Evolutionary conservation across 2,113 vertebrate species (phyloP).

Genomic region (Laterallus jamaicensis): DNA sequence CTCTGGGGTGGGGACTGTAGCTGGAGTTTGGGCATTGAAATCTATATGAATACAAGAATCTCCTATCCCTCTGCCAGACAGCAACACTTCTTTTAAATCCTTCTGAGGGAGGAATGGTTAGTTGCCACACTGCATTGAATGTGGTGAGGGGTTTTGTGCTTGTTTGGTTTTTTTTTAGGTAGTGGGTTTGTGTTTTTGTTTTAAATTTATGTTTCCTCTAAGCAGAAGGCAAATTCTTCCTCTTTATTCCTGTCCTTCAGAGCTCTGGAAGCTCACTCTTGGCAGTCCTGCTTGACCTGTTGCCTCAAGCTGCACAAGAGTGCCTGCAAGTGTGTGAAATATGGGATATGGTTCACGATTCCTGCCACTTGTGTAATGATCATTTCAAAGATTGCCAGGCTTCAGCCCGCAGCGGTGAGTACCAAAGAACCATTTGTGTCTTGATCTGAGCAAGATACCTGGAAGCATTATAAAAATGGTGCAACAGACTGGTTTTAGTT

Average conservation of each 20-base stretch:
- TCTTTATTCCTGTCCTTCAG: slow-evolving; percentile 18
- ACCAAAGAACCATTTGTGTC: neutral
- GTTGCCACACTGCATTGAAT: neutral
- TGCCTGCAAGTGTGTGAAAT: neutral
- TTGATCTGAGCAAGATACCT: neutral
- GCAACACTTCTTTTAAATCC: neutral
- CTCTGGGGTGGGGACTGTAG: neutral
- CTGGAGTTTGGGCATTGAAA: neutral
- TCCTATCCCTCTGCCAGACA: neutral
- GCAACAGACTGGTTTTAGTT: neutral
- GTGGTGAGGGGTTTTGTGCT: neutral
- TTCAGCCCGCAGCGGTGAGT: slow-evolving; percentile 56
- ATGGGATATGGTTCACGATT: fast-evolving
- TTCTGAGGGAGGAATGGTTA: neutral
- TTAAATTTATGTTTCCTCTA: neutral
- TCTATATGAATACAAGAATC: neutral
- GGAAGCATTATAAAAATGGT: neutral
- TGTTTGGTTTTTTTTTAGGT: neutral
- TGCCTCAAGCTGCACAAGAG: slow-evolving; percentile 55
- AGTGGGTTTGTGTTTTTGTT: no score
- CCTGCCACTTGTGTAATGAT: slow-evolving; percentile 40
- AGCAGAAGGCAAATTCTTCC: neutral
- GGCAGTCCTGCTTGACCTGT: neutral
- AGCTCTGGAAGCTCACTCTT: neutral
- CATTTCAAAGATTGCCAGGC: neutral